A percentile compares a stretch with the other conserved stretches of the same genome.
Conservation (phyloP, 2,888 invertebrate genomes). For the Dendrolimus houi region DNA sequence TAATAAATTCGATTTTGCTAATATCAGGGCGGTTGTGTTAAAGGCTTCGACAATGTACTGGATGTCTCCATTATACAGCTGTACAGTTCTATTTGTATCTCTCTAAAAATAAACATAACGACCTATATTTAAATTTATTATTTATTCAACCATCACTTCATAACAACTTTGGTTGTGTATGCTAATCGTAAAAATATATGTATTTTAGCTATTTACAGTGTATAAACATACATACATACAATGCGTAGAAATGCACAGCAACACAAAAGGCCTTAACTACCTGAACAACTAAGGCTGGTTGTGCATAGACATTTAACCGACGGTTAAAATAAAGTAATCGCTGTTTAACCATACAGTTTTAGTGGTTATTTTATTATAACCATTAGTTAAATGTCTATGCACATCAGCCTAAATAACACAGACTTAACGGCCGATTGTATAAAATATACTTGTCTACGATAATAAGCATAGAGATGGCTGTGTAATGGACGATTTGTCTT, state of each 20-base stretch:
- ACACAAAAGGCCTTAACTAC: constrained; percentile 67
- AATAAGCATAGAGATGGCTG: too few species aligned
- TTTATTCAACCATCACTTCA: constrained; percentile 76
- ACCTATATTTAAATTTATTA: constrained; percentile 69
- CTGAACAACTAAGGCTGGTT: constrained; percentile 42
- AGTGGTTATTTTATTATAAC: too few species aligned
- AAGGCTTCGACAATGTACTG: constrained; percentile 59
- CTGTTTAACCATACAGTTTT: too few species aligned
- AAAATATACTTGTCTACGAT: constrained; percentile 29
- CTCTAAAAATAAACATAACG: constrained; percentile 71
- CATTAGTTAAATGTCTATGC: too few species aligned
- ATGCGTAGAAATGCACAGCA: constrained; percentile 76
- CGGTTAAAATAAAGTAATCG: too few species aligned
- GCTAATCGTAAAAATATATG: constrained; percentile 77
- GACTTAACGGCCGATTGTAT: constrained; percentile 62
- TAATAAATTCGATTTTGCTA: constrained; percentile 63
- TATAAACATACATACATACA: constrained; percentile 78
- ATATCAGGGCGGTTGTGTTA: constrained; percentile 71
- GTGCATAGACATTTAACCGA: too few species aligned
- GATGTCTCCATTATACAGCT: constrained; percentile 51
- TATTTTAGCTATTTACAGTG: constrained; percentile 74
- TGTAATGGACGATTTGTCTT: too few species aligned
- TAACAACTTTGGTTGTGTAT: constrained; percentile 78
- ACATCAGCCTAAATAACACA: constrained; percentile 53
- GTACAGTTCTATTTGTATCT: constrained; percentile 50